Conservation (phyloP, 2,113 vertebrate genomes). For the Heterochromis multidens region DNA sequence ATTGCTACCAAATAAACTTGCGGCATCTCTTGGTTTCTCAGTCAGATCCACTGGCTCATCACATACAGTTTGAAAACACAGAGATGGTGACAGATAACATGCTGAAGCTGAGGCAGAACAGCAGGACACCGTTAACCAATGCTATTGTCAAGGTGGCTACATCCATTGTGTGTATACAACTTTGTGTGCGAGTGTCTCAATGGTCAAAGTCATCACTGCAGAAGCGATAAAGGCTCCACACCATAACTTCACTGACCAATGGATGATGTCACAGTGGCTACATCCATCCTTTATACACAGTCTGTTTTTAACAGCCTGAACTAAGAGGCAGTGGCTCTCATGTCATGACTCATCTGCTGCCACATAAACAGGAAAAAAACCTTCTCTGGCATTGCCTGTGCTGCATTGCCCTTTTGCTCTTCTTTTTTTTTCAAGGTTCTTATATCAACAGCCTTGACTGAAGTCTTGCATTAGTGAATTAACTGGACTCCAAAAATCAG, state of each 20-base stretch:
- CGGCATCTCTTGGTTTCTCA: too few relatives aligned
- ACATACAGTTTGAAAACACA: too few relatives aligned
- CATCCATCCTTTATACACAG: not conserved
- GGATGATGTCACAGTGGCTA: too few relatives aligned
- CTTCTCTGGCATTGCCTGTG: not conserved
- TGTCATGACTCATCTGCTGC: not conserved
- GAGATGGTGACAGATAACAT: too few relatives aligned
- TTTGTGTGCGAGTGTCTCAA: too few relatives aligned
- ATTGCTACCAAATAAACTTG: too few relatives aligned
- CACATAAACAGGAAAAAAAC: not conserved
- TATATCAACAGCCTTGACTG: not conserved
- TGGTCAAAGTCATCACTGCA: too few relatives aligned
- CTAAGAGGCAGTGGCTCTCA: not conserved
- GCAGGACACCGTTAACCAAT: not conserved
- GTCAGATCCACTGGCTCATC: too few relatives aligned
- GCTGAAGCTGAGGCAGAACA: too few relatives aligned
- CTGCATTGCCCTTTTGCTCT: not conserved
- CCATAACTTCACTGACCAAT: too few relatives aligned
- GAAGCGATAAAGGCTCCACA: not conserved
- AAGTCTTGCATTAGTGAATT: not conserved
- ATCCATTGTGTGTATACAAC: not conserved
- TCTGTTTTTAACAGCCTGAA: not conserved
- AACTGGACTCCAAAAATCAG: not conserved
- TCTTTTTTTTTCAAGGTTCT: not conserved
- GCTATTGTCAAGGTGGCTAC: not conserved